Percentiles rank a stretch among this genome's conserved stretches.
Evolutionary conservation across 2,888 invertebrate species (phyloP).

Genomic region (Noctuana brunneofusca): DNA sequence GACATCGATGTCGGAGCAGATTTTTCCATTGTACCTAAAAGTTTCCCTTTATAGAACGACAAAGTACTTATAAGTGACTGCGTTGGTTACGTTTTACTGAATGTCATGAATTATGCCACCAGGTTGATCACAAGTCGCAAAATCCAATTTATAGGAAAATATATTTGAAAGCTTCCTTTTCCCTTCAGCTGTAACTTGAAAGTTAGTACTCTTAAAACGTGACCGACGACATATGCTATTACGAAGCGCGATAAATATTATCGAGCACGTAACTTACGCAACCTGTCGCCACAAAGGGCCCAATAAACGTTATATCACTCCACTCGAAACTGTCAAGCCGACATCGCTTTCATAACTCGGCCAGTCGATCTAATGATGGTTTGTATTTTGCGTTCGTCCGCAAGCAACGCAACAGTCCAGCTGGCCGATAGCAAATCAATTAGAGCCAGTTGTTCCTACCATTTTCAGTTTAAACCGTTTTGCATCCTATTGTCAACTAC

Average conservation of each 20-base stretch:
- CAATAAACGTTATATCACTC: conserved; percentile 44
- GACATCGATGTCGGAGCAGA: conserved; percentile 17
- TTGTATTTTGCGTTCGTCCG: conserved; percentile 49
- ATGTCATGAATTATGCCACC: neutral
- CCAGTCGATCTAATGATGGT: conserved; percentile 52
- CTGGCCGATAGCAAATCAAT: conserved; percentile 54
- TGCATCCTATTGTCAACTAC: conserved; percentile 5
- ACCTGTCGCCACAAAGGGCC: conserved; percentile 27
- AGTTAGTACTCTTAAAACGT: conserved; percentile 6
- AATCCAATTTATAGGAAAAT: too few relatives aligned
- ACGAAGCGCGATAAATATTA: conserved; percentile 24
- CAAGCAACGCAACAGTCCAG: conserved; percentile 7
- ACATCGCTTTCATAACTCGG: conserved; percentile 60
- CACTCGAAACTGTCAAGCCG: conserved; percentile 48
- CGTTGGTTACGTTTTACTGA: neutral
- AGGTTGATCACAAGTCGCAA: too few relatives aligned
- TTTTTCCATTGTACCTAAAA: conserved; percentile 31
- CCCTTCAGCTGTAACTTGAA: neutral
- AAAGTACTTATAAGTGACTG: neutral
- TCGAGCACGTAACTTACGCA: conserved; percentile 29
- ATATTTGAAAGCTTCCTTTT: neutral
- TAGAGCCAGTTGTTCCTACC: conserved; percentile 33
- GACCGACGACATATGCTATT: conserved; percentile 13
- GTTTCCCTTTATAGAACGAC: neutral
- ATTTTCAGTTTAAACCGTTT: conserved; percentile 23